Evolutionary conservation across 2,113 vertebrate genomes (phyloP).

Genomic region (Alethe castanea): DNA sequence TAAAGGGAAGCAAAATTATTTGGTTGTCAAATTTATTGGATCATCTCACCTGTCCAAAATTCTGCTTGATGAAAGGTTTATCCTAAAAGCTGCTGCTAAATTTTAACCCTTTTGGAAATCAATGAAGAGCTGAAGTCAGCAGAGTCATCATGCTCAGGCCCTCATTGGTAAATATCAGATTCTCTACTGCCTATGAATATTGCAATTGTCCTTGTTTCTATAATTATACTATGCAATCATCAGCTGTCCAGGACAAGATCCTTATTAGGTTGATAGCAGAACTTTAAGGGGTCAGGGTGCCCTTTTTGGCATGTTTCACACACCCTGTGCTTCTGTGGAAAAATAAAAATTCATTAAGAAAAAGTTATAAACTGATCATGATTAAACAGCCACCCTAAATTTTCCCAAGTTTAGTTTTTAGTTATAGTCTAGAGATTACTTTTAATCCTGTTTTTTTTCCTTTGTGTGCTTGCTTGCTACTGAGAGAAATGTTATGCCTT

Average conservation of each 20-base stretch:
- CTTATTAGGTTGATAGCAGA: conserved; percentile 75
- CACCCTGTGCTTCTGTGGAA: conserved; percentile 32
- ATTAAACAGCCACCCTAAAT: conserved; percentile 43
- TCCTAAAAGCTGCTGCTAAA: not conserved
- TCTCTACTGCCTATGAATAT: conserved; percentile 8
- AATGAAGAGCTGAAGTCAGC: not conserved
- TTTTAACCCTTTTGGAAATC: not conserved
- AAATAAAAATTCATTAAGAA: conserved; percentile 65
- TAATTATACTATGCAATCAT: conserved; percentile 71
- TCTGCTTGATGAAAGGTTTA: conserved; percentile 13
- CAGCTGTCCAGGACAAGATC: conserved; percentile 57
- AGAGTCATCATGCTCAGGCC: not conserved
- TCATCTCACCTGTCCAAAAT: not conserved
- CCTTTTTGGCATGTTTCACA: conserved; percentile 67
- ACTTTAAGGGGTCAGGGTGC: conserved; percentile 71
- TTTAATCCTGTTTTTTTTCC: not conserved
- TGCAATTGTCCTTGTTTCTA: conserved; percentile 63
- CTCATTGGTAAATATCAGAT: not conserved
- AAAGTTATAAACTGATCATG: not conserved
- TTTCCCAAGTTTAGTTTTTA: conserved; percentile 24
- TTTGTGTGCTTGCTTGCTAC: not conserved
- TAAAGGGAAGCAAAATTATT: not conserved
- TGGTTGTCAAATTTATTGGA: not conserved
- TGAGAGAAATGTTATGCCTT: not conserved
- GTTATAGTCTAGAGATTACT: not conserved